Evolutionary conservation across 92 coral and sea anemone species (phyloP).

Genomic region (Ricordea florida): DNA sequence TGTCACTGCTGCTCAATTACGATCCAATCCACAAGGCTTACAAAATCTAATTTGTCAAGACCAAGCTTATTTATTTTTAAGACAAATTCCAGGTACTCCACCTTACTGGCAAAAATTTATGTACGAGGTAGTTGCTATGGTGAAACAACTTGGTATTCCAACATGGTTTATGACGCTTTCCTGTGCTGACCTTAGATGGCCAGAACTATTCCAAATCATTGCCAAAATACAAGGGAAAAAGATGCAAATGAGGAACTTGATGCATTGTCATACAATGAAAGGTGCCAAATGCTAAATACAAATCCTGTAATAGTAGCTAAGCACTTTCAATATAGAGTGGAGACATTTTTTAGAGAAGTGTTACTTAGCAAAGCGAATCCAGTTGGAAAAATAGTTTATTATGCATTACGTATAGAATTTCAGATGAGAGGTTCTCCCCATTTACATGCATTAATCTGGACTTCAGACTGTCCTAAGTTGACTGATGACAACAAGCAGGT

Average conservation of each 20-base stretch:
- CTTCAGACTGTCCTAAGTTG: constrained; percentile 36
- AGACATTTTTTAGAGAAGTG: too few relatives aligned
- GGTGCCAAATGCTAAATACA: too few relatives aligned
- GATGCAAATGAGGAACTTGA: constrained; percentile 51
- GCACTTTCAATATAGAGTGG: too few relatives aligned
- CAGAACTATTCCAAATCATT: too few relatives aligned
- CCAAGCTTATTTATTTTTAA: constrained; percentile 23
- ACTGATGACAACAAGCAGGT: constrained; percentile 21
- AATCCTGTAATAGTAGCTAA: constrained; percentile 53
- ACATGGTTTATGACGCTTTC: constrained; percentile 40
- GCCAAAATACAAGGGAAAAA: too few relatives aligned
- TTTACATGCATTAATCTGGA: constrained; percentile 36
- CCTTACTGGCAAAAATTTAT: too few relatives aligned
- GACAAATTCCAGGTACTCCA: constrained; percentile 64
- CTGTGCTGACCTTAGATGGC: constrained; percentile 59
- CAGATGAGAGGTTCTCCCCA: constrained; percentile 48
- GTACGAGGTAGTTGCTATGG: too few relatives aligned
- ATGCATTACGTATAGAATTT: constrained; percentile 36
- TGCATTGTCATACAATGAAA: constrained; percentile 51
- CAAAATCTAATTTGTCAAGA: constrained; percentile 27
- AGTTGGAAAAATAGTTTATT: too few relatives aligned
- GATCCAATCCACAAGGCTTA: too few relatives aligned
- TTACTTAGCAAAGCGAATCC: too few relatives aligned
- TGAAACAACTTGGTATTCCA: too few relatives aligned
- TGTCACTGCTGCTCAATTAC: too few relatives aligned